phyloP scores from a whole-genome alignment of 2,888 invertebrate species.

The Perithous albicinctus region DNA sequence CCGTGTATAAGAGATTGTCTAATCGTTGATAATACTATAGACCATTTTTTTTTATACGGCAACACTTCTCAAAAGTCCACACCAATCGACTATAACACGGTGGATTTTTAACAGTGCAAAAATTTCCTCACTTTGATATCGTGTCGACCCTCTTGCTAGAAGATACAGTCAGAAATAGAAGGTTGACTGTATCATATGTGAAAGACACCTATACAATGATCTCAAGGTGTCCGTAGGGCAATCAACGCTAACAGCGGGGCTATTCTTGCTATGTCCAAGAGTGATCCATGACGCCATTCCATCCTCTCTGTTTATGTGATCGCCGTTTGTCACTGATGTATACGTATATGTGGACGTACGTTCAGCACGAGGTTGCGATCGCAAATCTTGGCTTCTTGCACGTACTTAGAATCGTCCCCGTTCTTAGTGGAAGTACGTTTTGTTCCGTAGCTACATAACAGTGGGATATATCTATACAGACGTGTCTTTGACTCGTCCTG shows the following conservation, averaged over 20 bases:
- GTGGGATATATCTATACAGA: slow-evolving; percentile 1
- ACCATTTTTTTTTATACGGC: too few species aligned
- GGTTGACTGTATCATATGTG: background rate
- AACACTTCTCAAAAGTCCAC: too few species aligned
- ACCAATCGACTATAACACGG: too few species aligned
- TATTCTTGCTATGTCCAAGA: slow-evolving; percentile 67
- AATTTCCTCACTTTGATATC: too few species aligned
- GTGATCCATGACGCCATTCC: slow-evolving; percentile 74
- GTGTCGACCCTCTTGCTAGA: background rate
- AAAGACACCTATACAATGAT: background rate
- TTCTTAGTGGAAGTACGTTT: slow-evolving; percentile 23
- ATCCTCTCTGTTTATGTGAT: slow-evolving; percentile 75
- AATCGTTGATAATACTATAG: too few species aligned
- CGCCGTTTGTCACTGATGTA: slow-evolving; percentile 79
- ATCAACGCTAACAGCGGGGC: slow-evolving; percentile 78
- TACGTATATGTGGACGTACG: slow-evolving; percentile 49
- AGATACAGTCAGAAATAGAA: background rate
- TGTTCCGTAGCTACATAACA: slow-evolving; percentile 1
- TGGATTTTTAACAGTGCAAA: too few species aligned
- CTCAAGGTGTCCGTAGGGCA: slow-evolving; percentile 63
- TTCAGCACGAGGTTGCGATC: slow-evolving; percentile 23
- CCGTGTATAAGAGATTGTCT: too few species aligned
- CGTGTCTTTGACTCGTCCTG: slow-evolving; percentile 32
- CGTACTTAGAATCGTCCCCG: slow-evolving; percentile 56
- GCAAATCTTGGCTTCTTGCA: slow-evolving; percentile 62